Evolutionary conservation across 2,113 vertebrate genomes (phyloP).

Genomic region (Erythrocercus mccallii): DNA sequence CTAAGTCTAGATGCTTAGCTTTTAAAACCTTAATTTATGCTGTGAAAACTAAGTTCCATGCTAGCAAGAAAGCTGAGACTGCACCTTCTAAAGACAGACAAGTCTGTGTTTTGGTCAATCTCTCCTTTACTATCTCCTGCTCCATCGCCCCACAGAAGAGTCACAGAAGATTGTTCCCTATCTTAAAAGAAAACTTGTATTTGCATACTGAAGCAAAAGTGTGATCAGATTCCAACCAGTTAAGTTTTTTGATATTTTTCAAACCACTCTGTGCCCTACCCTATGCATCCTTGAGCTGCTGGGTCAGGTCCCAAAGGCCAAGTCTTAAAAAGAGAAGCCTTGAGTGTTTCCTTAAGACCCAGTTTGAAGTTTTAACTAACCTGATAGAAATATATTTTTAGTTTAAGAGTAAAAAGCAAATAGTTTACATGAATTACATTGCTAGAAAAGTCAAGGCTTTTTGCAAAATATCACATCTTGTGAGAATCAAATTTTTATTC

Average conservation of each 20-base stretch:
- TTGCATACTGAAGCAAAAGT: neutral
- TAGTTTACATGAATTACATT: neutral
- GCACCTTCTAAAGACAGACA: neutral
- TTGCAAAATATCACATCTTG: neutral
- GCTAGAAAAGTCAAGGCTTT: neutral
- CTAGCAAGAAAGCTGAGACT: neutral
- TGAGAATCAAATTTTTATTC: neutral
- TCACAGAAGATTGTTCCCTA: neutral
- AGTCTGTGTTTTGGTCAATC: neutral
- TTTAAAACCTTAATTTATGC: neutral
- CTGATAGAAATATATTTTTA: rapidly evolving
- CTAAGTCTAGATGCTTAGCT: neutral
- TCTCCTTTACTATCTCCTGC: neutral
- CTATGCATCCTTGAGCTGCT: neutral
- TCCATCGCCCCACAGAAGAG: neutral
- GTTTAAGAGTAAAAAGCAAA: neutral
- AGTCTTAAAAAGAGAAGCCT: neutral
- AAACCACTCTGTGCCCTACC: neutral
- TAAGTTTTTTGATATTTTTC: neutral
- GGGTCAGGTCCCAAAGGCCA: neutral
- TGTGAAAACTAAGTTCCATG: neutral
- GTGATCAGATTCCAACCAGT: neutral
- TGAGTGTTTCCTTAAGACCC: neutral
- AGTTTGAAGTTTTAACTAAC: neutral
- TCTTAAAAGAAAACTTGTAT: neutral